Base-by-base conservation (phyloP, 2,888 invertebrate genomes). In the Euphydryas editha region DNA sequence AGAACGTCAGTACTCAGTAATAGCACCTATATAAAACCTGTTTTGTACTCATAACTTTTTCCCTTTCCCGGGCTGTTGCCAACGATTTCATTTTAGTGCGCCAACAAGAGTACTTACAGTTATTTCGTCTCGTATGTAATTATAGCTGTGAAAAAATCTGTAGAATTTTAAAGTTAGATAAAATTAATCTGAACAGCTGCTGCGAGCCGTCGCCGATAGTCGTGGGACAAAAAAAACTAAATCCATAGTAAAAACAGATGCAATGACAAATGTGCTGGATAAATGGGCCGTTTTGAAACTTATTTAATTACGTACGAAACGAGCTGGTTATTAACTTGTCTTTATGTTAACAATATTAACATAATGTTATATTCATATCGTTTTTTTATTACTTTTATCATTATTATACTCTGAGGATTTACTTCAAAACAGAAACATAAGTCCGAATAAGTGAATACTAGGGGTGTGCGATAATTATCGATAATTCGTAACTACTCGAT, bases 141-240 rank as follows among this genome's bases (percentile, higher is more conserved):
- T 81, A 83, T 82, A 84, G 81, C 73, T 49, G 74, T 2, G 58
- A 78, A 76, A 78, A 65, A 84, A 75, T 78, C 70, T 67, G 69
- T 55, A 51, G 80, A 78, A 76, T 78, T 84, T 83, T 82, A 76
- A 79, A 78, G 74, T 74, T 77, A 78, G 79, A 85, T 80, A 78
- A 78, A 85, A 83, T 83, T 84, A 84, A 86, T 86, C 79, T 77
- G 71, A 76, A 76, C 88, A 88, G 89, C 88, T 88, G 89, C 82
- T 78, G 79, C 74, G 71, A 73, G 73, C 68, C 70, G 71, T 77
- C 75, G 70, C 59, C 57, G 68, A 68, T 68, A 68, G 62, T 62
- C 62, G 59, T 49, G 67, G 58, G 63, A 51, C 67, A 56, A 21
- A 59, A 63, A 30, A 63, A 64, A 59, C 60, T 64, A 56, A 42